Evolutionary conservation across 2,113 vertebrate species (phyloP), one percentile per base, ranked within the genome.

Genomic region (Forbesichthys agassizii): DNA sequence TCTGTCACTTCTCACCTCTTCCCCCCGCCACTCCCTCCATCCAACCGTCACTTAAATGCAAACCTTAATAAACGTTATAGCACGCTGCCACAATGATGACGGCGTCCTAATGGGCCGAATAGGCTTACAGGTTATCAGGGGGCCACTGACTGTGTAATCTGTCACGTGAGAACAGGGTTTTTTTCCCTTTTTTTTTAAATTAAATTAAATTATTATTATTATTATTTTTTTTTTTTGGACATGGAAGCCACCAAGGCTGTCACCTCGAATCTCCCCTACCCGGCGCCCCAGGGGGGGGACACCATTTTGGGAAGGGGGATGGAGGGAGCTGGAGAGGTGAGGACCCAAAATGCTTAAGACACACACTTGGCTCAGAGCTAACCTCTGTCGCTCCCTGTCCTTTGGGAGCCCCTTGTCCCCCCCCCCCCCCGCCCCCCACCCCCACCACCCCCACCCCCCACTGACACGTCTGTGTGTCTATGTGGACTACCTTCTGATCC

Each of bases 291-390:
- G 84, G 80, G 82, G 86, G 70, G 78, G 79, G 80, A 71, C 75
- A 67, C 74, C 63, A 20, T 27, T 18, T 1, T 3, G 20, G 36
- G 36, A 80, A 86, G 71, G 76, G 81, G 80, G 74, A 75, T 62
- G 73, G 61, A 85, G 85, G 86, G 89, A 84, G 83, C 71, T 66
- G 4, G 6, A 83, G 81, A 90, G 84, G 84, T 87, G 90, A 90
- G 71, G 81, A 90, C 66, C 81, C 78, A 88, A 84, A 90, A 90
- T 73, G 77, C 84, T 86, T 82, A 65, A 87, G 89, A 88, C 87
- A 90, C 90, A 90, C 82, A 81, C 80, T 84, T 88, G 86, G 90
- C 90, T 91, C 83, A 68, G 75, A 90, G 90, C 87, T 84, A 91
- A 86, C 85, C 70, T 69, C 69, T 3, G 49, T 65, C 60, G 11